phyloP scores from a whole-genome alignment of 1,140 invertebrate species.

The Tetramorium simillimum region DNA sequence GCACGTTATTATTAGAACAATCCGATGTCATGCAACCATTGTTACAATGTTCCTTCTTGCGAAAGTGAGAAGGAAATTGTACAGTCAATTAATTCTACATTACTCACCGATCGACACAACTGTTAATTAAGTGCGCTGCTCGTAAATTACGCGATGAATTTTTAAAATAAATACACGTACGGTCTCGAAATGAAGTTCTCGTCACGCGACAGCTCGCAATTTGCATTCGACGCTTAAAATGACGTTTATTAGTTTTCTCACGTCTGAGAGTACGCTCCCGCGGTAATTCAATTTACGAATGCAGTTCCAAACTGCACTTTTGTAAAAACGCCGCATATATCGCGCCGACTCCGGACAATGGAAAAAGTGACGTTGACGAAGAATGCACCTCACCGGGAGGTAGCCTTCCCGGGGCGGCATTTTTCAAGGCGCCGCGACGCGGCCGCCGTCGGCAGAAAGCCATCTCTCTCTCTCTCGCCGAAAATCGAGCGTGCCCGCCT shows the following conservation, averaged over 20 bases:
- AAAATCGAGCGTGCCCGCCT: conserved; percentile 26
- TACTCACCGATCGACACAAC: too few relatives aligned
- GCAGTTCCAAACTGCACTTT: conserved; percentile 12
- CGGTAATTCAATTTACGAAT: conserved; percentile 47
- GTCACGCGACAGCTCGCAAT: not conserved
- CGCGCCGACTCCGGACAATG: conserved; percentile 19
- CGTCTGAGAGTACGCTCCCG: not conserved
- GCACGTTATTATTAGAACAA: not conserved
- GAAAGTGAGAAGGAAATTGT: not conserved
- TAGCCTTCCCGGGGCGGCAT: conserved; percentile 23
- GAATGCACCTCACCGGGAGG: conserved; percentile 28
- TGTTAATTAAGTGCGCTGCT: not conserved
- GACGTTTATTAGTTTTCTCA: not conserved
- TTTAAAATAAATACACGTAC: too few relatives aligned
- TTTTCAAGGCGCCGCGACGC: conserved; percentile 52
- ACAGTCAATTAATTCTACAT: not conserved
- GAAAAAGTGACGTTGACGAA: conserved; percentile 46
- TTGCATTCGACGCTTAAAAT: not conserved
- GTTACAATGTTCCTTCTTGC: not conserved
- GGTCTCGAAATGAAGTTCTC: too few relatives aligned
- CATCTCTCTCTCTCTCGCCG: conserved; percentile 21
- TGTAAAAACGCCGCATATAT: conserved; percentile 20
- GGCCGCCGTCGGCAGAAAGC: conserved; percentile 35
- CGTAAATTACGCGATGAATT: not conserved
- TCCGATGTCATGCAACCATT: conserved; percentile 13